These are phyloP conservation scores for Oxygymnocypris stewartii DNA, from an alignment of 2,113 vertebrate genomes.

Conservation along the genomic window DNA sequence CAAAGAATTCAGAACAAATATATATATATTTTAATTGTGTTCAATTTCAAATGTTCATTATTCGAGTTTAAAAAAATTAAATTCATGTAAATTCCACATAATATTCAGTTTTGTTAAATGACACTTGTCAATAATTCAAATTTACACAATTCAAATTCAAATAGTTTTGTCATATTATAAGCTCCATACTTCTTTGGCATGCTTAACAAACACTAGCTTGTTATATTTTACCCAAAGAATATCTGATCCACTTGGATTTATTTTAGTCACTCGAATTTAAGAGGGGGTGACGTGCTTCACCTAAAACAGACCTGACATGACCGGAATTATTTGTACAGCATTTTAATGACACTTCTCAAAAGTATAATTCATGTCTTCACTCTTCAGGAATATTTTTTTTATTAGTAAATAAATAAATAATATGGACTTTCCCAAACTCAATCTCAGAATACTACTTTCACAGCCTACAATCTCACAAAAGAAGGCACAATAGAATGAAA, in stretches of 20 bases:
- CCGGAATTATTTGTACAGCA: background rate
- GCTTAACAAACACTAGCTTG: background rate
- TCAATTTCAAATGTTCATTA: no score
- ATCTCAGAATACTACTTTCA: background rate
- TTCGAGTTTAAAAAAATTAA: no score
- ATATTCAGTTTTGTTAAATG: no score
- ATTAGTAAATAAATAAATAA: background rate
- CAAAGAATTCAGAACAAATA: no score
- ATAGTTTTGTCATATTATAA: no score
- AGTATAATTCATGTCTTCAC: background rate
- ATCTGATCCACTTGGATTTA: background rate
- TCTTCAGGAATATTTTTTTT: background rate
- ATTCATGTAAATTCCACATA: no score
- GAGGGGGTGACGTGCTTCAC: background rate
- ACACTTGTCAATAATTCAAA: no score
- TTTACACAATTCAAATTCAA: no score
- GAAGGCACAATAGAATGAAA: background rate
- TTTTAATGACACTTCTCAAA: background rate
- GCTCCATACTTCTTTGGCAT: no score
- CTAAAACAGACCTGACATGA: background rate
- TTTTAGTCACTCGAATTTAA: constrained; percentile 1
- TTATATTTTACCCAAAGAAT: background rate
- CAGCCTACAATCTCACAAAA: background rate
- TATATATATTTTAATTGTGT: no score
- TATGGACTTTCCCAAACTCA: background rate